Evolutionary conservation across 1,140 invertebrate genomes (phyloP), one percentile per base, ranked within the genome.

Genomic region (Pseudachorutes palmiensis): DNA sequence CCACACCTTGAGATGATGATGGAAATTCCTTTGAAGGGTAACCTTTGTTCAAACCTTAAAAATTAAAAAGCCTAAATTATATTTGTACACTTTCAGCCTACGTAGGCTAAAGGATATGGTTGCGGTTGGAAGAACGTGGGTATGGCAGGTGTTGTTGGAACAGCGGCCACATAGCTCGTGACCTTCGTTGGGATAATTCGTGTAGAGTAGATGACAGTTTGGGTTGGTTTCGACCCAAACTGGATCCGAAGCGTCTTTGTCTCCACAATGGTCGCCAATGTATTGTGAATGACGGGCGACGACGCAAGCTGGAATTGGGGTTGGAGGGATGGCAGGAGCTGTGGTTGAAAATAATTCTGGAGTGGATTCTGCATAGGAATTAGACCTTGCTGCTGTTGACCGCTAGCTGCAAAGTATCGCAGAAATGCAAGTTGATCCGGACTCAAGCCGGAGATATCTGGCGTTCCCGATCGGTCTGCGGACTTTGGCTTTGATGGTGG

Each of bases 141-240:
- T 45, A 45, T 45, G 36, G 36, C 36, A 45, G 36, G 36, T 22
- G 68, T 70, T 1, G 86, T 86, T 12, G 90, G 78, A 0, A 89
- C 83, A 5, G 86, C 84, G 0, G 89, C 91, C 51, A 92, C 82
- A 75, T 89, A 89, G 19, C 88, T 88, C 1, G 91, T 93, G 26
- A 91, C 73, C 58, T 87, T 82, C 0, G 90, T 93, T 19, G 90
- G 90, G 26, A 92, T 86, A 24, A 92, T 86, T 70, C 82, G 86
- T n/a, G 90, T 92, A 0, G 88, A 89, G 75, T 86, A 92, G 29
- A 93, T 79, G 0, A 90, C 92, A 0, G 91, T 93, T 74, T 88
- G 89, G 0, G 90, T 88, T 0, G 91, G 92, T 75, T 90, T 90
- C 26, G 91, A 91, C 2, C 90, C 90, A 76, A 94, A 93, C 1